Evolutionary conservation across 2,797 vertebrate genomes (phyloP), one percentile per base, ranked within the genome.

Genomic region (Peromyscus eremicus): DNA sequence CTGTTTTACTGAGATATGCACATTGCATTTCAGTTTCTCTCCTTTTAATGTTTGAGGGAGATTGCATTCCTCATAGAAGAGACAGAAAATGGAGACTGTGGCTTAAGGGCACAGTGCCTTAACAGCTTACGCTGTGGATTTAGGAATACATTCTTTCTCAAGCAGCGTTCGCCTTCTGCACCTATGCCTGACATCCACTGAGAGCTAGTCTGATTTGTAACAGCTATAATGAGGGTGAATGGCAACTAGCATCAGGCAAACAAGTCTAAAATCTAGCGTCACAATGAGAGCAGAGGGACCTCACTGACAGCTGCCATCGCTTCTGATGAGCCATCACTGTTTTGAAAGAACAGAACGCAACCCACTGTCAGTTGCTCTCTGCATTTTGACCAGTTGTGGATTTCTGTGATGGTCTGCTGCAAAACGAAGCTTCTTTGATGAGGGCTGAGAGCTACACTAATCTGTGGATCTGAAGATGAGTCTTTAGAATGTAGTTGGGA

Each of bases 231-330:
- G 81, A 86, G 52, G 34, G 80, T 85, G 76, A 94, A 68, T 73
- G 94, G 93, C 84, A 94, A 37, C 34, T n/a, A 55, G 83, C 49
- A 92, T 89, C 60, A 92, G 66, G 92, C 76, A 84, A 43, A 21
- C n/a, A 49, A 64, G 66, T 88, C 70, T 64, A 77, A 66, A 76
- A 62, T 60, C 60, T 55, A 70, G 49, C 52, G 16, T 81, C 55
- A 57, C 77, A 93, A 40, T 70, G 89, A 94, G 80, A 82, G 83
- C 25, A 81, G n/a, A 83, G 86, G 40, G 13, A 11, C 32, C 43
- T 91, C 52, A 57, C 68, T 37, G 17, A 40, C 8, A 14, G 46
- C 88, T 76, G 60, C 62, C 89, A 66, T 83, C 29, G 49, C 43
- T 70, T 87, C 27, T 52, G 34, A 73, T 21, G 23, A 86, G 23